These are phyloP conservation scores for Agrotis puta DNA, from an alignment of 2,888 invertebrate genomes.

Conservation along the genomic window DNA sequence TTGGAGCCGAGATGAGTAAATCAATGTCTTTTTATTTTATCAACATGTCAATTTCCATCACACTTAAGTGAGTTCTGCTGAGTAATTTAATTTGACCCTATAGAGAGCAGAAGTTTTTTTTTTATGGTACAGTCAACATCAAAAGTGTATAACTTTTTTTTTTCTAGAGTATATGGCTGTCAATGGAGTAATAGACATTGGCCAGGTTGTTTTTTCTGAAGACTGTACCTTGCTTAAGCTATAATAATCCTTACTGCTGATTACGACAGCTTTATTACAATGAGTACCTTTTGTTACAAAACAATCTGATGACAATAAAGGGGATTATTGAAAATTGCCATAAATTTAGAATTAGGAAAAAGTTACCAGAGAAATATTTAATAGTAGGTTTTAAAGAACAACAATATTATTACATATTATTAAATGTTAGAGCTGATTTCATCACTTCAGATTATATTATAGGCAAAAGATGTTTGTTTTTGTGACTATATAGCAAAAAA, in stretches of 20 bases:
- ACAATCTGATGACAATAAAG: constrained; percentile 71
- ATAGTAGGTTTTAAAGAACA: constrained; percentile 37
- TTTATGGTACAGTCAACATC: background rate
- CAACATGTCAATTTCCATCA: background rate
- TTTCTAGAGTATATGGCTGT: too few relatives aligned
- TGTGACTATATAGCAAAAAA: background rate
- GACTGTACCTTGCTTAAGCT: background rate
- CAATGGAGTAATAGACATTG: background rate
- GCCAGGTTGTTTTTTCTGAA: background rate
- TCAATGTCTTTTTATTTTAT: background rate
- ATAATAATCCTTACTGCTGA: background rate
- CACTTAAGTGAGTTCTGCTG: background rate
- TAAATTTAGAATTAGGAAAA: constrained; percentile 57
- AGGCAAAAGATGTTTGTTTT: constrained; percentile 1
- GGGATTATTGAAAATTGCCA: constrained; percentile 65
- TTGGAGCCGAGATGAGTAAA: too few relatives aligned
- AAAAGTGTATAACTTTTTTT: background rate
- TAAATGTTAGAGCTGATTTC: constrained; percentile 24
- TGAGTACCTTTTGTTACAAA: constrained; percentile 32
- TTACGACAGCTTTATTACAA: constrained; percentile 30
- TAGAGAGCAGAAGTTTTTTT: background rate
- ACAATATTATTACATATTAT: constrained; percentile 32
- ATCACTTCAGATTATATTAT: constrained; percentile 20
- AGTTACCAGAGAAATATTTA: constrained; percentile 62
- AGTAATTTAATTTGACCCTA: background rate